Conservation (phyloP, 2,888 invertebrate genomes). For the Helleia helle region DNA sequence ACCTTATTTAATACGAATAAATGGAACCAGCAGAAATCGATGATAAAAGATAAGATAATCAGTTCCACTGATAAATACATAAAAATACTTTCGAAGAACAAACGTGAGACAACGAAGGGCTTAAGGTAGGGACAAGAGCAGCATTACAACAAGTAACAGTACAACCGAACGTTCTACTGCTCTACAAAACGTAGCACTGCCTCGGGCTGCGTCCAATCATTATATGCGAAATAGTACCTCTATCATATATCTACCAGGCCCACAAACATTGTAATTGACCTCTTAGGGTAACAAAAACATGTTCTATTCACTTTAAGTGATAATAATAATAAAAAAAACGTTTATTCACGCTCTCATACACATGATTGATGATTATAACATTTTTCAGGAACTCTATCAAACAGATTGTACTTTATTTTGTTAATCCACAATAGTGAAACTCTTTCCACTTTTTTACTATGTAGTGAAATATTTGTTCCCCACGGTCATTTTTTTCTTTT, state of each 20-base stretch:
- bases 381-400: no score
- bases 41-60: conserved; percentile 3
- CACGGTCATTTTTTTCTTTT: no score
- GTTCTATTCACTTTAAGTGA: no score
- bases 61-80: conserved; percentile 5
- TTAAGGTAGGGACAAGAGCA: conserved; percentile 39
- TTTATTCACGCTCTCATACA: no score
- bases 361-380: no score
- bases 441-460: no score
- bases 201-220: conserved; percentile 40
- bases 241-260: conserved; percentile 1
- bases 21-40: no score
- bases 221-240: conserved; percentile 21
- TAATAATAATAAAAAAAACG: no score
- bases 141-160: conserved; percentile 61
- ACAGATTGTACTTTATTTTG: no score
- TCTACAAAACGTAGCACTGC: conserved; percentile 55
- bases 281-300: background rate
- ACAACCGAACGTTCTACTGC: conserved; percentile 48
- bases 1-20: no score
- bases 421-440: no score
- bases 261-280: background rate
- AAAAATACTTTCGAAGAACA: conserved; percentile 11
- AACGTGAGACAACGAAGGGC: conserved; percentile 41
- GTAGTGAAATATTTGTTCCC: no score